A percentile compares a stretch with the other conserved stretches of the same genome.
Evolutionary conservation across 2,888 invertebrate genomes (phyloP).

Genomic region (Synergus laeviventris): DNA sequence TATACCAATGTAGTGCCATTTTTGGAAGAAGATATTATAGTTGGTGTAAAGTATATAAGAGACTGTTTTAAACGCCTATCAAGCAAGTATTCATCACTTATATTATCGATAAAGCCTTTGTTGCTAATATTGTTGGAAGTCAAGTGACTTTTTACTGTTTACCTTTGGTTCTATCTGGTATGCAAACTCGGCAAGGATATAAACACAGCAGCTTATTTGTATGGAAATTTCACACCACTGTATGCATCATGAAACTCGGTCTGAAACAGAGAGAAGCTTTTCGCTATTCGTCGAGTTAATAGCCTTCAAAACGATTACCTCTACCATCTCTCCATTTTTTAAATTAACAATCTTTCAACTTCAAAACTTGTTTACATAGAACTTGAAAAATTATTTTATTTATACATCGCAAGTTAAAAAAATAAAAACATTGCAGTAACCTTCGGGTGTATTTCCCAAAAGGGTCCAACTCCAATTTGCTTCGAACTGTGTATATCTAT

Average conservation of each 20-base stretch:
- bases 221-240: conserved; percentile 64
- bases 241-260: conserved; percentile 46
- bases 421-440: too few species aligned
- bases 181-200: conserved; percentile 63
- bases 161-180: conserved; percentile 45
- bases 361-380: neutral
- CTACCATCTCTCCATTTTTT: conserved; percentile 4
- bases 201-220: conserved; percentile 65
- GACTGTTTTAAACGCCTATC: conserved; percentile 16
- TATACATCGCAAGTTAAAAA: neutral
- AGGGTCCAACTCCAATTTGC: too few species aligned
- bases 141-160: conserved; percentile 32
- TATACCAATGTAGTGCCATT: neutral
- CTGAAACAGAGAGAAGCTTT: conserved; percentile 47
- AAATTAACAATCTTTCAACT: conserved; percentile 24
- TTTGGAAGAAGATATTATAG: neutral
- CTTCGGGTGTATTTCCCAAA: too few species aligned
- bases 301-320: conserved; percentile 28
- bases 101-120: conserved; percentile 25
- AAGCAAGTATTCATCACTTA: conserved; percentile 24
- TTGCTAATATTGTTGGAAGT: conserved; percentile 29
- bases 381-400: neutral
- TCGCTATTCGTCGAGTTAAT: conserved; percentile 47
- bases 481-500: too few species aligned
- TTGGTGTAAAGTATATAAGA: neutral